Conservation (phyloP, 1,140 invertebrate genomes). For the Microplitis demolitor region DNA sequence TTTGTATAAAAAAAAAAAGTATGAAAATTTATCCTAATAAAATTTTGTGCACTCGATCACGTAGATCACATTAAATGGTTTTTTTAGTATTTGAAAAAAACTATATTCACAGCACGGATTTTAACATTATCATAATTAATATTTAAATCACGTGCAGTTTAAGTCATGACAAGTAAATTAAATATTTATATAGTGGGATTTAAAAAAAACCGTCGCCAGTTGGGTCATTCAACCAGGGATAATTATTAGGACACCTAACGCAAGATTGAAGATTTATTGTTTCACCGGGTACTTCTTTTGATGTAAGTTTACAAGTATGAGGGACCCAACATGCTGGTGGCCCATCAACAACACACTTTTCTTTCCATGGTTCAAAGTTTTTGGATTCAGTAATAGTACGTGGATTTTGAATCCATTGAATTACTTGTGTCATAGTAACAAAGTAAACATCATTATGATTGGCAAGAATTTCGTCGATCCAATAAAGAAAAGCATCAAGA, state of each 20-base stretch:
- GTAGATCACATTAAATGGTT: too few relatives aligned
- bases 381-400: slow-evolving; percentile 82
- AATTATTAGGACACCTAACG: slow-evolving; percentile 90
- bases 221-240: slow-evolving; percentile 92
- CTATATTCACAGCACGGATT: too few relatives aligned
- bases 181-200: slow-evolving; percentile 43
- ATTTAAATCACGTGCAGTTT: too few relatives aligned
- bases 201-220: slow-evolving; percentile 90
- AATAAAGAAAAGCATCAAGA: slow-evolving; percentile 90
- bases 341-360: slow-evolving; percentile 85
- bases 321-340: slow-evolving; percentile 83
- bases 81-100: too few relatives aligned
- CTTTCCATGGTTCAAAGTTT: slow-evolving; percentile 92
- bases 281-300: slow-evolving; percentile 90
- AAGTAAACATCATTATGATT: slow-evolving; percentile 94
- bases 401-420: slow-evolving; percentile 96
- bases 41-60: too few relatives aligned
- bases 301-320: slow-evolving; percentile 87
- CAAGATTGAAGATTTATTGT: slow-evolving; percentile 93
- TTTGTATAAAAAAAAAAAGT: too few relatives aligned
- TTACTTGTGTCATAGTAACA: slow-evolving; percentile 96
- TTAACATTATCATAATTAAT: too few relatives aligned
- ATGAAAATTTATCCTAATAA: too few relatives aligned
- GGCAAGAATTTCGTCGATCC: slow-evolving; percentile 89
- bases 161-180: neutral